These are phyloP conservation scores for Cataglyphis altisquamis DNA, from an alignment of 2,888 invertebrate species.

Conservation along the genomic window DNA sequence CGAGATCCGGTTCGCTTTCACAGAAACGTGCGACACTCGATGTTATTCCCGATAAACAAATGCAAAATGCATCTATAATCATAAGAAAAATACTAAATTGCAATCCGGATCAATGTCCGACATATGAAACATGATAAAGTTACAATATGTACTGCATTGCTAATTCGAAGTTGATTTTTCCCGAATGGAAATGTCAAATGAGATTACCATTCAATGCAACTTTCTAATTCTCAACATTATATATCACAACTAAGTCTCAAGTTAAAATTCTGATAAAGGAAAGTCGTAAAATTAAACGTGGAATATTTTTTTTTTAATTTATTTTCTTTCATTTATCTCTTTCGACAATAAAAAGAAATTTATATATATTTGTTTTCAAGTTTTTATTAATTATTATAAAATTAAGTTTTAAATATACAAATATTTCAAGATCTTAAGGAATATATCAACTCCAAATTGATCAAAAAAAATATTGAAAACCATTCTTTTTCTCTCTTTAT, in stretches of 20 bases:
- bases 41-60: constrained; percentile 14
- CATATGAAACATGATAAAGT: background rate
- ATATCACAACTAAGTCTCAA: background rate
- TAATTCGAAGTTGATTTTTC: background rate
- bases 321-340: background rate
- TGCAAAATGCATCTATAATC: background rate
- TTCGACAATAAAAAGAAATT: background rate
- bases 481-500: background rate
- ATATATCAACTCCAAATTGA: background rate
- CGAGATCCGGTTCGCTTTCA: constrained; percentile 49
- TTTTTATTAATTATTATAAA: constrained; percentile 6
- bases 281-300: constrained; percentile 2
- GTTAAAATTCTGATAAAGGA: constrained; percentile 3
- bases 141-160: background rate
- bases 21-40: background rate
- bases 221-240: constrained; percentile 35
- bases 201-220: constrained; percentile 7
- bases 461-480: background rate
- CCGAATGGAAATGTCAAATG: background rate
- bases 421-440: background rate
- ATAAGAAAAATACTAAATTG: background rate
- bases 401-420: background rate
- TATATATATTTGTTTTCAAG: background rate
- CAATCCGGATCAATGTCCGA: background rate
- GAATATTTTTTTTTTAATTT: background rate